These are phyloP conservation scores for Diadumene lineata DNA, from an alignment of 92 coral and sea anemone species.

Conservation along the genomic window DNA sequence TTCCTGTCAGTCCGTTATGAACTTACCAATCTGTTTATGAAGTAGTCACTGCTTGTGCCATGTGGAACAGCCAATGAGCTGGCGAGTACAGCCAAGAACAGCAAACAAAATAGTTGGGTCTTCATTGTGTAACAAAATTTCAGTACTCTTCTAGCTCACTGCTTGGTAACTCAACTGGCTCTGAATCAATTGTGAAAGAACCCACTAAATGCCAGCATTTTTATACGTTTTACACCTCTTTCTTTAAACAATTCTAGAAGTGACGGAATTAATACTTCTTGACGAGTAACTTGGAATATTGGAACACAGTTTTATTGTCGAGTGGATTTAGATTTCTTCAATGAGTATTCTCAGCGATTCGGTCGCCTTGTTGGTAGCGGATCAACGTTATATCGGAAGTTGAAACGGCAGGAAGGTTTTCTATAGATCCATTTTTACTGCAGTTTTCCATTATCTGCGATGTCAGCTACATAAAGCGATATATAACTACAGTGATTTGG, in stretches of 20 bases:
- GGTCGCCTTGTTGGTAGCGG: background rate
- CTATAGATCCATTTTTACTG: too few relatives aligned
- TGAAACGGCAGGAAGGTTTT: too few relatives aligned
- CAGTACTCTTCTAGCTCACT: too few relatives aligned
- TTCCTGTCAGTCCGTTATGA: too few relatives aligned
- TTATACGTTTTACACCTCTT: background rate
- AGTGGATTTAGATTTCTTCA: background rate
- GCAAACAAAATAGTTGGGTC: background rate
- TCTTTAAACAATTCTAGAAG: background rate
- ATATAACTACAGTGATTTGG: too few relatives aligned
- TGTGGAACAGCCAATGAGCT: background rate
- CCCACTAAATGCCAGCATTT: background rate
- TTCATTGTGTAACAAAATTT: background rate
- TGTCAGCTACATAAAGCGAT: too few relatives aligned
- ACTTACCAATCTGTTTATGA: too few relatives aligned
- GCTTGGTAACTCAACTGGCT: too few relatives aligned
- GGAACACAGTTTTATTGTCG: background rate
- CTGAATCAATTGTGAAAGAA: background rate
- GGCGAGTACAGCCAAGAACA: background rate
- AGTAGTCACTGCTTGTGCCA: too few relatives aligned
- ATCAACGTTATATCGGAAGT: too few relatives aligned
- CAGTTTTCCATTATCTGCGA: too few relatives aligned
- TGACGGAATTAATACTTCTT: background rate
- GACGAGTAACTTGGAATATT: background rate
- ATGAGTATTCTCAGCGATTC: background rate